Conservation (phyloP, 2,888 invertebrate species). For the Pyralis farinalis region DNA sequence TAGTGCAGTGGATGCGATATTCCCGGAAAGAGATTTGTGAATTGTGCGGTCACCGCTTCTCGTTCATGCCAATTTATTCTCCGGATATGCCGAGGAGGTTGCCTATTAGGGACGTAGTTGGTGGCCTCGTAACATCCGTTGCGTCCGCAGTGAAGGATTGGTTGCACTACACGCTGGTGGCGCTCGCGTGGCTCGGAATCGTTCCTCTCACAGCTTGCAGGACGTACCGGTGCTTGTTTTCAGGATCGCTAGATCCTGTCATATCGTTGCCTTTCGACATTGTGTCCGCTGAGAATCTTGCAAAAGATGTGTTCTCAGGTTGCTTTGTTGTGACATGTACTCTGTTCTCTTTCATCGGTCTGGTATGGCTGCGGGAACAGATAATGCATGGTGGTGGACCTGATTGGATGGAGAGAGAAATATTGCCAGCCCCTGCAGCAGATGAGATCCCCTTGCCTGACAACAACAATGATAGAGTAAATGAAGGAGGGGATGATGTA, state of each 20-base stretch:
- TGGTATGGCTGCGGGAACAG: constrained; percentile 99
- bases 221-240: constrained; percentile 96
- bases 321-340: constrained; percentile 98
- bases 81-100: constrained; percentile 99
- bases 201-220: constrained; percentile 98
- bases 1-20: constrained; percentile 99
- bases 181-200: constrained; percentile 97
- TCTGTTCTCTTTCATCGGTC: constrained; percentile 96
- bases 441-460: constrained; percentile 67
- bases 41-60: constrained; percentile 97
- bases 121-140: constrained; percentile 93
- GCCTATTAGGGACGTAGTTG: constrained; percentile 95
- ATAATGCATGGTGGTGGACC: constrained; percentile 98
- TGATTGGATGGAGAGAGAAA: constrained; percentile 94
- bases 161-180: constrained; percentile 98
- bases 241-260: constrained; percentile 92
- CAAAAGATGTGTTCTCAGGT: constrained; percentile 97
- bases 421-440: constrained; percentile 70
- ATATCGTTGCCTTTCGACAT: constrained; percentile 95
- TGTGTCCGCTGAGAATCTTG: constrained; percentile 94
- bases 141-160: constrained; percentile 97
- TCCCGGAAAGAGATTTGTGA: constrained; percentile 99
- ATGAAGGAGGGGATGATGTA: constrained; percentile 56
- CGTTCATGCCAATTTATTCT: constrained; percentile 99
- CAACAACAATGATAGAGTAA: constrained; percentile 71